Base-by-base conservation (phyloP, 23 tunicate species). In the Corella eumyota region DNA sequence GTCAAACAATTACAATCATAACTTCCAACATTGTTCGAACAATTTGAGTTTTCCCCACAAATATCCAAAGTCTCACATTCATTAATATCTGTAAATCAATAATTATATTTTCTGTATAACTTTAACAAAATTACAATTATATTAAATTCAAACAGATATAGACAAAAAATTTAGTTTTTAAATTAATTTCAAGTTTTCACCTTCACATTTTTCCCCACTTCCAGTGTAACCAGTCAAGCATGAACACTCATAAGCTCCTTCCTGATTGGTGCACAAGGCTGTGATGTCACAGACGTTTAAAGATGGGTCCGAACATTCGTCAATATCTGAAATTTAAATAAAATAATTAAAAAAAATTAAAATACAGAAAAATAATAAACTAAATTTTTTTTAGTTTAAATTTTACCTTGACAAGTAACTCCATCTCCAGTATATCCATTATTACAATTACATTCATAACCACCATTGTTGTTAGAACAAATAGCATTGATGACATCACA, bases 21-120 rank as follows among this genome's bases (percentile, higher is more conserved):
- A 27, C 79, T 60, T 25, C 85, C 85, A 6, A 24, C 70, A 3
- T 69, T 77, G 51, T 77, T 77, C 34, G 48, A 29, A 45, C 85
- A 77, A 24, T n/a, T 6, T n/a, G 57, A 51, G 57, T 51, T 51
- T 9, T 51, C 57, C 6, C 27, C 27, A 51, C 57, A 51, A 51
- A 51, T 27, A n/a, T n/a, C n/a, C n/a, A 25, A 21, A 22, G 26
- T n/a, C 36, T 58, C 25, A 25, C 63, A 58, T 26, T 58, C 63
- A 58, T 58, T 25, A 23, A 58, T 58, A 58, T 58, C 63, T 58
- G 9, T n/a, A n/a, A n/a, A n/a, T n/a, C n/a, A n/a, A n/a, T n/a
- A n/a, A n/a, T n/a, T n/a, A n/a, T n/a, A n/a, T n/a, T n/a, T n/a
- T n/a, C n/a, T n/a, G n/a, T n/a, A n/a, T n/a, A n/a, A n/a, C n/a